Base-by-base conservation (phyloP, 2,888 invertebrate genomes). In the Lissocephala sabroskyi region DNA sequence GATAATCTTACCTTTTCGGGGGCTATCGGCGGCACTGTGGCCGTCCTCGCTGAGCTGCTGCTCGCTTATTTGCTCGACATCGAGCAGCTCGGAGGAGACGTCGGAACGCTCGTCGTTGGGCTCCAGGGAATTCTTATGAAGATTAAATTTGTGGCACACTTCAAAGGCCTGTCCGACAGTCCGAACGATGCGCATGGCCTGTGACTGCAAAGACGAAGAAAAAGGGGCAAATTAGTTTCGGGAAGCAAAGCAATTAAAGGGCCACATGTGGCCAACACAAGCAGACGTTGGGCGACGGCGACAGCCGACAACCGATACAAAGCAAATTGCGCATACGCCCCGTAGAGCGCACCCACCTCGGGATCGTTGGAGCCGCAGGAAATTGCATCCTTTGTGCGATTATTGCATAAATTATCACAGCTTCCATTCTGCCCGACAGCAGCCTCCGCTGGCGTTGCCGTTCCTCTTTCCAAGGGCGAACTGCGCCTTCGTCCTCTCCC, bases 81-180 rank as follows among this genome's bases (percentile, higher is more conserved):
- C 85, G 50, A 84, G 68, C 49, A 83, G 75, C 57, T 85, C 84
- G 49, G 84, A 82, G 54, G 84, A 80, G 56, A 81, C 78, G 66
- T 84, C 84, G 45, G 85, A 84, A 57, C 83, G 77, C 66, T 85
- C 85, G 56, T 84, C 85, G 67, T 84, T 83, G 66, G 83, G 81
- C 68, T 84, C 84, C 79, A 82, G 70, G 82, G 84, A 84, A 83
- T 84, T 84, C 80, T 85, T 85, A 78, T 89, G 90, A 78, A 89
- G 87, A 79, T 93, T 92, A 86, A 95, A 89, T 87, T 97, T 97
- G 89, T 98, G 98, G 88, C 98, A 98, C 84, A 98, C 98, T 86
- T 99, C 98, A 86, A 99, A 99, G 29, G 98, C 98, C 86, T 99
- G 98, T 39, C 98, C 98, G 65, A 99, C 96, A 5, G 98, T 98